phyloP scores from a whole-genome alignment of 1,140 invertebrate species.

The Diabrotica virgifera region DNA sequence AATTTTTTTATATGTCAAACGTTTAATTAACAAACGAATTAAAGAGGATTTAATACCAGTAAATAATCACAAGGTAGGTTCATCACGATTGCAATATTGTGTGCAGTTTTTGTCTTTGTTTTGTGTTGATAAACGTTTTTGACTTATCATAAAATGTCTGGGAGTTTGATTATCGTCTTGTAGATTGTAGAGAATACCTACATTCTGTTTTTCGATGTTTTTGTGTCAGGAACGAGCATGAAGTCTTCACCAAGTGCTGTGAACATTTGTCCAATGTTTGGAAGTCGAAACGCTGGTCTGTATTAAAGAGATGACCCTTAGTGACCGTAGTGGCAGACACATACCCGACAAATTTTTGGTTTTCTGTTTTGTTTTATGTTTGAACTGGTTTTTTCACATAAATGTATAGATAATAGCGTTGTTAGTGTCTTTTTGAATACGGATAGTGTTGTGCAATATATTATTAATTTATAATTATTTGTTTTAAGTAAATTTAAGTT shows the following conservation, averaged over 20 bases:
- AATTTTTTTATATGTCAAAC: too few relatives aligned
- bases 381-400: slow-evolving; percentile 4
- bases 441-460: too few relatives aligned
- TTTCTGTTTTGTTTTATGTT: slow-evolving; percentile 8
- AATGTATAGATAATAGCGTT: not conserved
- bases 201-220: slow-evolving; percentile 29
- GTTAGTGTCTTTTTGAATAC: too few relatives aligned
- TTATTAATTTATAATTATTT: too few relatives aligned
- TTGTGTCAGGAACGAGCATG: slow-evolving; percentile 45
- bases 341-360: slow-evolving; percentile 11
- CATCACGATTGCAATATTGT: too few relatives aligned
- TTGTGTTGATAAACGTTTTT: too few relatives aligned
- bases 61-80: too few relatives aligned
- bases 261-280: slow-evolving; percentile 41
- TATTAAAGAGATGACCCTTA: slow-evolving; percentile 30
- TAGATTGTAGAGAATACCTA: not conserved
- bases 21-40: too few relatives aligned
- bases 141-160: not conserved
- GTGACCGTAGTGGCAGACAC: not conserved
- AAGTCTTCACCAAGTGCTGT: slow-evolving; percentile 46
- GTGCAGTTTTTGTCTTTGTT: too few relatives aligned
- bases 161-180: not conserved
- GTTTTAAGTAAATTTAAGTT: too few relatives aligned
- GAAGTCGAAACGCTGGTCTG: slow-evolving; percentile 43
- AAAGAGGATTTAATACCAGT: too few relatives aligned